Evolutionary conservation across 2,888 invertebrate species (phyloP).

Genomic region (Leptopilina myrica): DNA sequence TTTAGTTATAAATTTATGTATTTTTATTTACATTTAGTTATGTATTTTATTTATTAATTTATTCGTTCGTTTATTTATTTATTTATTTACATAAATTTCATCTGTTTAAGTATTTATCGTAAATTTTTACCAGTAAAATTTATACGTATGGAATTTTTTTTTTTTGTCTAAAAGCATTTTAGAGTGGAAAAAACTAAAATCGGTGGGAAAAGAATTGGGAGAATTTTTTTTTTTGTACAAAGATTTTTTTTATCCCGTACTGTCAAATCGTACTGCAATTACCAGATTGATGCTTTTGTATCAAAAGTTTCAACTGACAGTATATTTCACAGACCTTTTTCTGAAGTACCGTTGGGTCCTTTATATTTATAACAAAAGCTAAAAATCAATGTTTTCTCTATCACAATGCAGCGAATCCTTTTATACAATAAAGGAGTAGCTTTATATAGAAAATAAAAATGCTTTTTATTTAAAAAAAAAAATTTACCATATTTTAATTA

Average conservation of each 20-base stretch:
- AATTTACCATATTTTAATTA: too few species aligned
- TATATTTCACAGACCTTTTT: conserved; percentile 15
- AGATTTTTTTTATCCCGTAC: background rate
- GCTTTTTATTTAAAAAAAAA: too few species aligned
- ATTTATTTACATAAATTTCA: too few species aligned
- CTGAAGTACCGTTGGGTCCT: background rate
- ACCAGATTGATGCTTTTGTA: conserved; percentile 15
- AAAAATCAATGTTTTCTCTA: background rate
- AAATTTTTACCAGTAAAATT: too few species aligned
- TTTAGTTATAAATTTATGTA: too few species aligned
- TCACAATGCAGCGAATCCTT: background rate
- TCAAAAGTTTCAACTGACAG: background rate
- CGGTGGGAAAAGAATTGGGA: background rate
- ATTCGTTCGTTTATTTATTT: too few species aligned
- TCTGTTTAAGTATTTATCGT: too few species aligned
- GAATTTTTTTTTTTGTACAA: too few species aligned
- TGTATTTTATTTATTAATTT: too few species aligned
- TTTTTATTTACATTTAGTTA: too few species aligned
- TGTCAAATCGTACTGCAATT: conserved; percentile 16
- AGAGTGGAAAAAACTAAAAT: background rate
- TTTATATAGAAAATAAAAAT: too few species aligned
- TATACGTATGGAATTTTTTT: too few species aligned
- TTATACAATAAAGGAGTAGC: background rate
- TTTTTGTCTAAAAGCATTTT: background rate
- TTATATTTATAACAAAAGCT: background rate